Evolutionary conservation across 1,140 invertebrate species (phyloP), one percentile per base, ranked within the genome.

Genomic region (Drosophila orena): DNA sequence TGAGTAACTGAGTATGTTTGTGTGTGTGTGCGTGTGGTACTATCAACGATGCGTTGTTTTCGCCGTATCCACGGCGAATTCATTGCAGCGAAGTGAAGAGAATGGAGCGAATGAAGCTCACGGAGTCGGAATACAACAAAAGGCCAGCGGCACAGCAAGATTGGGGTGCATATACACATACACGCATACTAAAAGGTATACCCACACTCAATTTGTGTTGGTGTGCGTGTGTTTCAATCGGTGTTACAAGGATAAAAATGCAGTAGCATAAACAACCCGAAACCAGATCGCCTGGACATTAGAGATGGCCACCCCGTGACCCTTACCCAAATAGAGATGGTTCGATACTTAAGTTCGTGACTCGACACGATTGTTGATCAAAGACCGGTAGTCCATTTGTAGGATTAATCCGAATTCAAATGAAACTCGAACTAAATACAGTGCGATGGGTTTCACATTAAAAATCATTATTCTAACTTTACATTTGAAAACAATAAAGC

Each of bases 241-340:
- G 58, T 74, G 50, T 50, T 56, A 38, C 59, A 65, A 57, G 71
- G 72, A 76, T 66, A 66, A 58, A 44, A 44, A 72, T 52, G 37
- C 30, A 74, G 49, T 46, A 49, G n/a, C 30, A 74, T 37, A 53
- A 55, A 64, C 71, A 74, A 62, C 69, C 56, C 54, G 73, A 57
- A 76, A 76, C 60, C 72, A 76, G 72, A 76, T 76, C 72, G 60
- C 54, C 52, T 69, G 64, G 64, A 65, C 52, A 46, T 71, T 50
- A 71, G 68, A 35, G 68, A 71, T 71, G 68, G 37, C 50, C 62
- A 38, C 38, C 61, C 66, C 66, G 64, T 68, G 64, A 68, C 64
- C 59, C 60, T 50, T 65, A 34, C 35, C 27, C 40, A 52, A 37
- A 5, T 68, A 68, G 64, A 27, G 64, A 64, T 49, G 64, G 44